These are phyloP conservation scores for Artibeus jamaicensis DNA, from an alignment of 2,797 vertebrate species.

Conservation along the genomic window DNA sequence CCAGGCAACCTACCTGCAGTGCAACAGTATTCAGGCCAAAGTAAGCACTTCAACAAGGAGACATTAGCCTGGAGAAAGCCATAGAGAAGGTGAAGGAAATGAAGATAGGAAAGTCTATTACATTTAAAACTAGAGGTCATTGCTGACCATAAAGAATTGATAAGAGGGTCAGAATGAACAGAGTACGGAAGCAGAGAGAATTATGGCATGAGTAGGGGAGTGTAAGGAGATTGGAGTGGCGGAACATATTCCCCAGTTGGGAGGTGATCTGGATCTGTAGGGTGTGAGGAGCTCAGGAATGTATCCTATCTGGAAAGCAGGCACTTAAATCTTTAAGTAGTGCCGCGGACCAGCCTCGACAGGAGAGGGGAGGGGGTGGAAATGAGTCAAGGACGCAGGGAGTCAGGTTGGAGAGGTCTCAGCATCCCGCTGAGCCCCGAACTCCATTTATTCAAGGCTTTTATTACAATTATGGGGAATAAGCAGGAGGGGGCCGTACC, in stretches of 20 bases:
- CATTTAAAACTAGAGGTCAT: not conserved
- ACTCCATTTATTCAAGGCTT: no score
- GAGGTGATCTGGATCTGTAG: not conserved
- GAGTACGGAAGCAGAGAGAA: not conserved
- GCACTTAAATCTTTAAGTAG: not conserved
- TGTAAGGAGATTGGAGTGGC: not conserved
- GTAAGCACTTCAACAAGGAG: not conserved
- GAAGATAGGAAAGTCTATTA: not conserved
- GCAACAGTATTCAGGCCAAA: not conserved
- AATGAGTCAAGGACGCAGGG: no score
- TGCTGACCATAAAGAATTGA: not conserved
- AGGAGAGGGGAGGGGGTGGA: no score
- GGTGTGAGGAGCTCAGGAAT: not conserved
- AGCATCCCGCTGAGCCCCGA: no score
- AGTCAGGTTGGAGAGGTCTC: no score
- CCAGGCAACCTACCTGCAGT: not conserved
- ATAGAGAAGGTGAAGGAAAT: not conserved
- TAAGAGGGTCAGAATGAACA: not conserved
- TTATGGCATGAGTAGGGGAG: not conserved
- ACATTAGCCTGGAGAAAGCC: not conserved
- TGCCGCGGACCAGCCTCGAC: no score
- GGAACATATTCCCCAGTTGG: not conserved
- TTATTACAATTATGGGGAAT: no score
- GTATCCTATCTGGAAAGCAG: not conserved
- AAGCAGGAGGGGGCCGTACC: no score